A percentile compares a stretch with the other conserved stretches of the same genome.
Evolutionary conservation across 2,113 vertebrate species (phyloP).

Genomic region (Pygathrix nemaeus): DNA sequence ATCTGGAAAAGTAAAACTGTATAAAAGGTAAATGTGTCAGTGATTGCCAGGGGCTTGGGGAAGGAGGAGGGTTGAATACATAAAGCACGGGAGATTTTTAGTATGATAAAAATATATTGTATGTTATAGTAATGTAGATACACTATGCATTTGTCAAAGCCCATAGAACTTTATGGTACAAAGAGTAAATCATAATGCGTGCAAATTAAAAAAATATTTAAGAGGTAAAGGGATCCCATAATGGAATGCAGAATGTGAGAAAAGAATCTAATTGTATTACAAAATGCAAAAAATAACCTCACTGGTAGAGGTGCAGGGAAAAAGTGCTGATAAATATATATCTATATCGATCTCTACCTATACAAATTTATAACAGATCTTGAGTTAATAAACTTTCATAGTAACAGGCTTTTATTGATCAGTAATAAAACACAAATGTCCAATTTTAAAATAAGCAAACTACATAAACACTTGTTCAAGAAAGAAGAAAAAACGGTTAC

Average conservation of each 20-base stretch:
- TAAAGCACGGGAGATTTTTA: not conserved
- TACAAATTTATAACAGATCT: not conserved
- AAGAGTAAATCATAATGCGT: not conserved
- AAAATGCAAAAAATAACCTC: not conserved
- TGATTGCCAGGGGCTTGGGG: not conserved
- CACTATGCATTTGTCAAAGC: not conserved
- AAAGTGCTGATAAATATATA: not conserved
- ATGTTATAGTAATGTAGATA: not conserved
- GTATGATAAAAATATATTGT: not conserved
- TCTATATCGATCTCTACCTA: not conserved
- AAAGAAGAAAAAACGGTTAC: not conserved
- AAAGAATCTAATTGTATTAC: not conserved
- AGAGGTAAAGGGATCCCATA: not conserved
- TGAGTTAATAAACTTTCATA: not conserved
- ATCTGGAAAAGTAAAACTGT: not conserved
- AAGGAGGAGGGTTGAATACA: not conserved
- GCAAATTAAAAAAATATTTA: not conserved
- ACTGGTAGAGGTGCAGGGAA: not conserved
- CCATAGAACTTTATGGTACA: not conserved
- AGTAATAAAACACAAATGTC: not conserved
- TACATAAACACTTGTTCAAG: not conserved
- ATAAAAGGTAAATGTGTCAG: not conserved
- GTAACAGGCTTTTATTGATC: not conserved
- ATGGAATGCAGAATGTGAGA: not conserved
- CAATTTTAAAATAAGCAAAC: not conserved